Evolutionary conservation across 2,113 vertebrate genomes (phyloP).

Genomic region (Monarcha castaneiventris): DNA sequence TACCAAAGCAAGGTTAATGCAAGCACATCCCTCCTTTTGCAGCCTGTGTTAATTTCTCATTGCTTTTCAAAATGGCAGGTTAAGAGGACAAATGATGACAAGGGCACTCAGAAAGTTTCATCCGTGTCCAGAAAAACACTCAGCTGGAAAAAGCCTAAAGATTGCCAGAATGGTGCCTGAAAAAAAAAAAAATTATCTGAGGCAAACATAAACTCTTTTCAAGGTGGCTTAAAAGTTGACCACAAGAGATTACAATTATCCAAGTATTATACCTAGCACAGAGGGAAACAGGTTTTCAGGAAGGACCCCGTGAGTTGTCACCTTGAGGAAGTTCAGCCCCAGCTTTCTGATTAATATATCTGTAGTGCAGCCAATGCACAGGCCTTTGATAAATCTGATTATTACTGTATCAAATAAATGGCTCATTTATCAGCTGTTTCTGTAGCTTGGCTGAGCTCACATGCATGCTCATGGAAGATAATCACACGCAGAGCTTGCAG

Average conservation of each 20-base stretch:
- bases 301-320: background rate
- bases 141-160: background rate
- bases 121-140: background rate
- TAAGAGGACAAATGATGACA: background rate
- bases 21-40: background rate
- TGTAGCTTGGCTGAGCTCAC: background rate
- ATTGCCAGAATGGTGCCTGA: background rate
- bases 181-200: background rate
- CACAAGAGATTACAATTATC: background rate
- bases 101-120: background rate
- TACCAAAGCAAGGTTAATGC: background rate
- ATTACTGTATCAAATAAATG: slow-evolving; percentile 63
- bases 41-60: background rate
- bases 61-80: background rate
- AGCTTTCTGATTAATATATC: slow-evolving; percentile 43
- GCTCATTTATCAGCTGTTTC: slow-evolving; percentile 60
- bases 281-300: background rate
- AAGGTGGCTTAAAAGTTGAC: background rate
- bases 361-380: background rate
- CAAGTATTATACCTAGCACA: background rate
- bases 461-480: slow-evolving; percentile 27
- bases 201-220: background rate
- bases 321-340: slow-evolving; percentile 28
- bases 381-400: slow-evolving; percentile 64
- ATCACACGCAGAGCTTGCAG: slow-evolving; percentile 10